Base-by-base conservation (phyloP, 2,888 invertebrate species). In the Harpalus rufipes region DNA sequence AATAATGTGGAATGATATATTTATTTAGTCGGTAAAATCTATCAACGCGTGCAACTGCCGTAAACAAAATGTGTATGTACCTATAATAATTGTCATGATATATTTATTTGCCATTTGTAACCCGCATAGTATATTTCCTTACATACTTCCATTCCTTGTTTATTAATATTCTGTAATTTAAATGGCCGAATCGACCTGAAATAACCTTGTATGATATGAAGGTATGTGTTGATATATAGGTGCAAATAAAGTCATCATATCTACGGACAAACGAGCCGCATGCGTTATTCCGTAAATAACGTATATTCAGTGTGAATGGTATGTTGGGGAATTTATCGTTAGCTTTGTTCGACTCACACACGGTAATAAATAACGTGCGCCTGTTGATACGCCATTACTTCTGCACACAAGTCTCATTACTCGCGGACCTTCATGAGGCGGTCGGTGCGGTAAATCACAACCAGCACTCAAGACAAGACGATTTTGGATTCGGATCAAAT, bases 321-420 rank as follows among this genome's bases (percentile, higher is more conserved):
- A 78, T 78, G 51, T 78, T 63, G 41, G 63, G 63, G 78, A 84
- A 84, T 84, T 84, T 84, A 84, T 84, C 61, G 83, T 76, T 76
- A 76, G 83, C 83, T 76, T 84, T 84, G 78, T 84, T 84, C 61
- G 76, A 76, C 58, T 83, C 83, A 76, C 59, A 61, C 21, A 59
- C 61, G 25, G 74, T 58, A 74, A 83, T 83, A 74, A 83, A 83
- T 83, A 76, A 74, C 76, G 14, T 21, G 76, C 39, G 83, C 83
- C 83, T 83, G 83, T 83, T 83, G 83, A 83, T 83, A 83, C 61
- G 44, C 68, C 81, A 68, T 81, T 81, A 68, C 25, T 56, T 81
- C 56, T 59, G 83, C 41, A 83, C 76, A 61, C 76, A 76, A 65
- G 41, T 83, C 59, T 83, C 59, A 59, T 83, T 74, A 83, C 78